These are phyloP conservation scores for Chalcosyrphus nemorum DNA, from an alignment of 2,888 invertebrate species.

Conservation along the genomic window DNA sequence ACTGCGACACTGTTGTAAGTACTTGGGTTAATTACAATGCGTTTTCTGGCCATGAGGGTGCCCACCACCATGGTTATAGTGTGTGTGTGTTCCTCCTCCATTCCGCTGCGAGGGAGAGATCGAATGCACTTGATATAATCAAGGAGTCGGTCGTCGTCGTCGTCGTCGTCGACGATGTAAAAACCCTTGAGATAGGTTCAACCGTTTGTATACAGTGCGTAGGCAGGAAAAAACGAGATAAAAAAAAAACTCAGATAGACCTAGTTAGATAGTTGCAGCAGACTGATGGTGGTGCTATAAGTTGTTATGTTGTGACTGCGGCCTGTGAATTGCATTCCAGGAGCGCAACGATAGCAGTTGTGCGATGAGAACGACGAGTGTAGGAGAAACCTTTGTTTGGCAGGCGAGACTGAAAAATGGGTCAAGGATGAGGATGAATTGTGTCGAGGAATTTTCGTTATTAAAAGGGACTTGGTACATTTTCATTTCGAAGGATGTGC, in stretches of 20 bases:
- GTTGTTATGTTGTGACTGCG: slow-evolving; percentile 42
- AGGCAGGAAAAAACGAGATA: not conserved
- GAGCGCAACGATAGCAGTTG: slow-evolving; percentile 52
- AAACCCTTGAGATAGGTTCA: slow-evolving; percentile 73
- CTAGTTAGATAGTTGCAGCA: slow-evolving; percentile 66
- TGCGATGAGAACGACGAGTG: not conserved
- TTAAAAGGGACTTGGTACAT: too few species aligned
- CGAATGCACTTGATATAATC: slow-evolving; percentile 65
- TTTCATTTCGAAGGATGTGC: too few species aligned
- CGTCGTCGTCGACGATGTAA: slow-evolving; percentile 28
- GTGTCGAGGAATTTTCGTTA: slow-evolving; percentile 32
- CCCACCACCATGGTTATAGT: slow-evolving; percentile 29
- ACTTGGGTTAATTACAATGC: slow-evolving; percentile 71
- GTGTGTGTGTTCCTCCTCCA: slow-evolving; percentile 1
- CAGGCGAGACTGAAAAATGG: slow-evolving; percentile 45
- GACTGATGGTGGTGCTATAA: slow-evolving; percentile 29
- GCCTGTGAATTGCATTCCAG: slow-evolving; percentile 41
- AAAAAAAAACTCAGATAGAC: slow-evolving; percentile 56
- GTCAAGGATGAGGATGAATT: slow-evolving; percentile 67
- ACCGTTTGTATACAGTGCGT: slow-evolving; percentile 54
- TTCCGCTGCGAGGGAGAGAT: slow-evolving; percentile 56
- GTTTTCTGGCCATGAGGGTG: slow-evolving; percentile 66
- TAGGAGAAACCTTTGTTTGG: slow-evolving; percentile 52
- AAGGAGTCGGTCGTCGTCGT: slow-evolving; percentile 42
- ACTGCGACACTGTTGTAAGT: slow-evolving; percentile 73